Conservation (phyloP, 2,797 vertebrate genomes). For the Syndactyla subalaris region DNA sequence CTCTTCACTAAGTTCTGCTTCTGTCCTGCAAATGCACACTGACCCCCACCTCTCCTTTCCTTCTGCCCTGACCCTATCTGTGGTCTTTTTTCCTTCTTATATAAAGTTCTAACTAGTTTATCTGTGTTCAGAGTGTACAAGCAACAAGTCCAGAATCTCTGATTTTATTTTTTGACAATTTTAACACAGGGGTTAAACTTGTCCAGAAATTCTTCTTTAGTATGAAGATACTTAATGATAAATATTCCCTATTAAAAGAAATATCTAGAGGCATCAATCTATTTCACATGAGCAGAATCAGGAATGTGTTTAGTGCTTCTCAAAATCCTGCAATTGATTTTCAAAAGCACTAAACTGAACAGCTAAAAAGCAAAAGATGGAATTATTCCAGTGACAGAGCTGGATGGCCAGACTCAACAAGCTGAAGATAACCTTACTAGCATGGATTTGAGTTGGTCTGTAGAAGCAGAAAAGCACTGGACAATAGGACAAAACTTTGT, state of each 20-base stretch:
- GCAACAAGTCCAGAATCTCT: neutral
- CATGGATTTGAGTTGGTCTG: neutral
- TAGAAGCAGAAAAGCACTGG: neutral
- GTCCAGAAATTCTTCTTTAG: neutral
- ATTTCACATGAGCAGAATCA: neutral
- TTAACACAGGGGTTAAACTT: neutral
- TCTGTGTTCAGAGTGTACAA: neutral
- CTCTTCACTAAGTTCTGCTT: neutral
- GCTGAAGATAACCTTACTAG: neutral
- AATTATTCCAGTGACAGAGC: neutral
- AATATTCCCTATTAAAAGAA: neutral
- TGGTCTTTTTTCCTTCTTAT: neutral
- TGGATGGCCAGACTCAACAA: neutral
- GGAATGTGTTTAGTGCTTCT: neutral
- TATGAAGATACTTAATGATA: neutral
- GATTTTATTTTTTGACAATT: neutral
- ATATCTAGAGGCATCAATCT: neutral
- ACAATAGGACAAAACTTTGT: neutral
- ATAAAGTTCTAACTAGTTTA: neutral
- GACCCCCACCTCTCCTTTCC: neutral
- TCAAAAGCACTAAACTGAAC: neutral
- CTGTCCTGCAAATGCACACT: neutral
- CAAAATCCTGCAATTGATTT: neutral
- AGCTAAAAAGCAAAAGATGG: neutral
- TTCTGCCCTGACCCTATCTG: accelerated